phyloP scores from a whole-genome alignment of 2,888 invertebrate species.

The Hypercompe scribonia region DNA sequence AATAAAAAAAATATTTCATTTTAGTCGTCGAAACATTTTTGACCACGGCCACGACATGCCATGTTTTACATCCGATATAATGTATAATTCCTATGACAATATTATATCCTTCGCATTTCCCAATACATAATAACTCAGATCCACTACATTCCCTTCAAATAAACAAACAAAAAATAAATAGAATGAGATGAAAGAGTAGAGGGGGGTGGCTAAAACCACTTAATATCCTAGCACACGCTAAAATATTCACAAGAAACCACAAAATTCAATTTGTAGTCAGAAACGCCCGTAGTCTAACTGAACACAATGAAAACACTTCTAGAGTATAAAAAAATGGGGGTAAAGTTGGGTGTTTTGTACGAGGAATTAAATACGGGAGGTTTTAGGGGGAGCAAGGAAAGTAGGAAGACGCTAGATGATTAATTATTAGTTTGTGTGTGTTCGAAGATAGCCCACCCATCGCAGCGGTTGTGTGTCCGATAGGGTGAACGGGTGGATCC shows the following conservation, averaged over 20 bases:
- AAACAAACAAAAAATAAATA: constrained; percentile 27
- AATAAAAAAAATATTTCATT: too few species aligned
- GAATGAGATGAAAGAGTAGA: constrained; percentile 21
- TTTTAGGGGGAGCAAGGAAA: constrained; percentile 57
- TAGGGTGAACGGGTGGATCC: constrained; percentile 27
- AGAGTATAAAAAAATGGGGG: constrained; percentile 71
- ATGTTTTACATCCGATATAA: neutral
- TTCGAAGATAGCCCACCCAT: constrained; percentile 73
- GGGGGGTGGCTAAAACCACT: constrained; percentile 59
- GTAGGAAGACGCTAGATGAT: constrained; percentile 82
- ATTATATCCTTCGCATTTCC: neutral
- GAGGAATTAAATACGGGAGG: constrained; percentile 81
- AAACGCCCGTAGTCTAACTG: constrained; percentile 73
- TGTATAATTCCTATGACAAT: neutral
- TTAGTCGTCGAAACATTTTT: too few species aligned
- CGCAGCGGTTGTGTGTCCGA: constrained; percentile 50
- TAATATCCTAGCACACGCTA: constrained; percentile 73
- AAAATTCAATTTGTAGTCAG: constrained; percentile 84
- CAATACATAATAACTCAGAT: neutral
- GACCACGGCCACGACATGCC: neutral
- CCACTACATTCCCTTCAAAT: constrained; percentile 7
- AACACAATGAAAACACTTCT: constrained; percentile 81
- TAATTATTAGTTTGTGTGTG: constrained; percentile 87
- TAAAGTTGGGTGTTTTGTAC: constrained; percentile 65
- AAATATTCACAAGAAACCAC: constrained; percentile 84